Evolutionary conservation across 2,888 invertebrate species (phyloP), one percentile per base, ranked within the genome.

Genomic region (Lasioglossum oenotherae): DNA sequence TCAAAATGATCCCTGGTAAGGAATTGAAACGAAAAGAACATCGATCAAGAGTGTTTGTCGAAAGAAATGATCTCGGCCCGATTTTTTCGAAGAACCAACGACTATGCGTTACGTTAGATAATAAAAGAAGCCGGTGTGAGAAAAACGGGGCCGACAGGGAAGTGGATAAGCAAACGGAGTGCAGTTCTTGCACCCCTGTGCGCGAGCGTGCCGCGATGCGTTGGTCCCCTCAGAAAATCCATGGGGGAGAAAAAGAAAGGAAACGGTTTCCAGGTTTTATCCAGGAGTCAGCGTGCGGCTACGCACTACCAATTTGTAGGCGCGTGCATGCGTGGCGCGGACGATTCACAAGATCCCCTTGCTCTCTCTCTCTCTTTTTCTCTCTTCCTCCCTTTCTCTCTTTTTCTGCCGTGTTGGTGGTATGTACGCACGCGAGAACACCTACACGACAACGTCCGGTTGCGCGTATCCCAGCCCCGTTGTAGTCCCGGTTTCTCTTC

Each of bases 231-330:
- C 5, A 23, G 38, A 69, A 69, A 69, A 38, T 38, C 19, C 38
- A 10, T 69, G 35, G 23, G 35, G 35, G 31, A 64, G 44, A 76
- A 67, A 49, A 53, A 46, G 38, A 49, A 84, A 84, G 86, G 85
- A 80, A 79, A 86, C 74, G 74, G 71, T 89, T 83, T 84, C 78
- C 83, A 72, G 78, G 82, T 87, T 92, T 92, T 90, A 91, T 90
- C 91, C 92, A 89, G 92, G 88, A 92, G 92, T 90, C 88, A 88
- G 88, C 90, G 88, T 89, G 91, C 90, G 88, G 88, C 90, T 87
- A 86, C 89, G 87, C 87, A 87, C 90, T 88, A 88, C 90, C 92
- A 93, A 93, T 93, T 93, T 93, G 93, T 93, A 92, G 89, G 86
- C 88, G 91, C 92, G 90, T 91, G 93, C 90, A 87, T 90, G 90